These are phyloP conservation scores for Phataginus tricuspis DNA, from an alignment of 2,797 vertebrate genomes.

Conservation along the genomic window DNA sequence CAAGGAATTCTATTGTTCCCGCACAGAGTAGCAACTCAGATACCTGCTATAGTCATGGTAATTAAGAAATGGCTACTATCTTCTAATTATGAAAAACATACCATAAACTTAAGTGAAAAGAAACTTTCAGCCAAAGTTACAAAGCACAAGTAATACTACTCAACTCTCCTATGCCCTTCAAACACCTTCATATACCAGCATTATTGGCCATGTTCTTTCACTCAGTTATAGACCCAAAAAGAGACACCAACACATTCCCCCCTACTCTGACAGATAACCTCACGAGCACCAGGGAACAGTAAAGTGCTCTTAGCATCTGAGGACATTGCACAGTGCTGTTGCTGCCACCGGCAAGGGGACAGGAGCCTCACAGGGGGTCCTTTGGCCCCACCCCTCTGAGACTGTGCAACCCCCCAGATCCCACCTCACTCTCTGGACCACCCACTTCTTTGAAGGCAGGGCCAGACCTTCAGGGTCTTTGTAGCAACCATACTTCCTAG, in stretches of 20 bases:
- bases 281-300: not conserved
- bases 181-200: not conserved
- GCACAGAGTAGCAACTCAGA: not conserved
- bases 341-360: no score
- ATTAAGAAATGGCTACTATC: not conserved
- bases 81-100: not conserved
- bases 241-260: no score
- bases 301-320: not conserved
- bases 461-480: not conserved
- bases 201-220: not conserved
- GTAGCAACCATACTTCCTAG: not conserved
- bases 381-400: not conserved
- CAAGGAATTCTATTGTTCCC: not conserved
- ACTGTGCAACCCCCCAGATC: rapidly evolving
- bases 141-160: not conserved
- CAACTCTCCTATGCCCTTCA: not conserved
- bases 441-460: not conserved
- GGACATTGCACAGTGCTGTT: rapidly evolving
- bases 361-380: no score
- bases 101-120: not conserved
- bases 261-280: no score
- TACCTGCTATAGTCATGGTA: not conserved
- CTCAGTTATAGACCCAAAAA: not conserved
- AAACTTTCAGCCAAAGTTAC: not conserved
- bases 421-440: not conserved